Conservation (phyloP, 2,888 invertebrate genomes). For the Phalera bucephala region DNA sequence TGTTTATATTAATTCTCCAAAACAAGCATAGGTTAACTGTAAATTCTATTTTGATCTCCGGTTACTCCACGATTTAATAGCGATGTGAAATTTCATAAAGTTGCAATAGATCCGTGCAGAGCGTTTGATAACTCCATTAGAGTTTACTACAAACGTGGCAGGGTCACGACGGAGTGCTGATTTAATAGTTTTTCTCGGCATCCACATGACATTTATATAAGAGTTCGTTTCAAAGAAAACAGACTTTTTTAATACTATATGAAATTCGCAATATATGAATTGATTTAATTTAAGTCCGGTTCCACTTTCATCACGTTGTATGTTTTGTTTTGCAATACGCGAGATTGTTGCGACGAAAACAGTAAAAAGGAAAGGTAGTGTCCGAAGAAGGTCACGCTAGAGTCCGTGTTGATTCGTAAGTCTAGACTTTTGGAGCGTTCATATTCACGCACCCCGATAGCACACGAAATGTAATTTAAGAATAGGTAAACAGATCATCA, state of each 20-base stretch:
- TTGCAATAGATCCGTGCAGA: slow-evolving; percentile 26
- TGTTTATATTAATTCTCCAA: slow-evolving; percentile 32
- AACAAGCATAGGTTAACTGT: slow-evolving; percentile 40
- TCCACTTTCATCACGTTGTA: slow-evolving; percentile 25
- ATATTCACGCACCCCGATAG: slow-evolving; percentile 23
- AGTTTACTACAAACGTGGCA: slow-evolving; percentile 32
- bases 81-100: slow-evolving; percentile 43
- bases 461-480: slow-evolving; percentile 23
- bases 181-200: slow-evolving; percentile 20
- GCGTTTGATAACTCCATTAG: slow-evolving; percentile 32
- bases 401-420: slow-evolving; percentile 30
- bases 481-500: slow-evolving; percentile 34
- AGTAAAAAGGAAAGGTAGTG: slow-evolving; percentile 31
- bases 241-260: slow-evolving; percentile 19
- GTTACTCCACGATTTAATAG: slow-evolving; percentile 43
- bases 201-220: slow-evolving; percentile 15
- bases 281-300: slow-evolving; percentile 25
- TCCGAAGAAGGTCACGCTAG: slow-evolving; percentile 39
- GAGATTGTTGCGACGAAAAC: slow-evolving; percentile 16
- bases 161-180: slow-evolving; percentile 18
- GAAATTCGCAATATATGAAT: slow-evolving; percentile 16
- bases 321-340: slow-evolving; percentile 24
- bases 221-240: slow-evolving; percentile 16
- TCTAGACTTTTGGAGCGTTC: slow-evolving; percentile 32
- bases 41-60: slow-evolving; percentile 48